Evolutionary conservation across 2,888 invertebrate species (phyloP).

Genomic region (Automeris io): DNA sequence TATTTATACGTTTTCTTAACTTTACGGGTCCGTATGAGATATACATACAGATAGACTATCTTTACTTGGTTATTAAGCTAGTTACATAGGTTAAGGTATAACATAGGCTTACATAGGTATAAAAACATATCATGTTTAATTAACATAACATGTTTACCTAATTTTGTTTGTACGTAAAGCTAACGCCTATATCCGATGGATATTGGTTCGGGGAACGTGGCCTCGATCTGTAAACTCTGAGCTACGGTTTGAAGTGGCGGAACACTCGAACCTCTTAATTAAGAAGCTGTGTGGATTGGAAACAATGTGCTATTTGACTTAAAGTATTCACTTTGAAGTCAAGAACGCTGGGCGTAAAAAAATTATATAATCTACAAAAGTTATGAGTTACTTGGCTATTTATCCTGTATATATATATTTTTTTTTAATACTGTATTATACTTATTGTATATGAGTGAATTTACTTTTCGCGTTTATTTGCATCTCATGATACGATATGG

Average conservation of each 20-base stretch:
- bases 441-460: too few relatives aligned
- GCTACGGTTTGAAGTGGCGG: background rate
- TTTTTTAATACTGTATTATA: too few relatives aligned
- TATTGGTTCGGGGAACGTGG: slow-evolving; percentile 34
- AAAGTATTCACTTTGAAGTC: slow-evolving; percentile 35
- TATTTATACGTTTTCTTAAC: too few relatives aligned
- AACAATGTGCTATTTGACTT: slow-evolving; percentile 33
- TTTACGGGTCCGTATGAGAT: too few relatives aligned
- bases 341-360: slow-evolving; percentile 21
- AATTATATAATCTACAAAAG: too few relatives aligned
- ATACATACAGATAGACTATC: too few relatives aligned
- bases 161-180: slow-evolving; percentile 15
- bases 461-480: too few relatives aligned
- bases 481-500: too few relatives aligned
- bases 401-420: too few relatives aligned
- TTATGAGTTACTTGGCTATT: too few relatives aligned
- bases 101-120: slow-evolving; percentile 17
- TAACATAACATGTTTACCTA: slow-evolving; percentile 25
- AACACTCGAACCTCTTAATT: background rate
- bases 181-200: slow-evolving; percentile 35
- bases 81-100: background rate
- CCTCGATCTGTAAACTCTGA: slow-evolving; percentile 4
- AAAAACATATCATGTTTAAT: slow-evolving; percentile 26
- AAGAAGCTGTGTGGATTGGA: background rate
- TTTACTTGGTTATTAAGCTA: background rate